Evolutionary conservation across 2,888 invertebrate genomes (phyloP), one percentile per base, ranked within the genome.

Genomic region (Rhagium mordax): DNA sequence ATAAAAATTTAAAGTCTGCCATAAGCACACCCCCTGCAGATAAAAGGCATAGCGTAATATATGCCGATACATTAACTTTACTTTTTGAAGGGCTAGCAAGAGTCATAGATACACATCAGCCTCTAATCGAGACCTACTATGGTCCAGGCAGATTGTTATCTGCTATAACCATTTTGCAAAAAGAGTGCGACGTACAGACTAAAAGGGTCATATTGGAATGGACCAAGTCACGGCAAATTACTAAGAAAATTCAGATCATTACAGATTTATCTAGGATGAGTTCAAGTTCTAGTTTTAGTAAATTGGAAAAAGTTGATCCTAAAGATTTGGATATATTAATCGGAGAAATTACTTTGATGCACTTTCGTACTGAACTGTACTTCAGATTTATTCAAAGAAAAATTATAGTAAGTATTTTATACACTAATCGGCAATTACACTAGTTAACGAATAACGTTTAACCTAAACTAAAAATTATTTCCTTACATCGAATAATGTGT

Each of bases 321-420:
- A 94, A 95, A 83, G 94, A 94, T 81, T 90, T 97, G 69, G 99
- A 99, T 89, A 92, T 94, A 0, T 89, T 96, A 55, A 92, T 99
- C 72, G 94, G 94, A 0, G 99, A 99, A 89, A 91, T 98, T 72
- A 97, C 98, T 0, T 90, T 97, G 60, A 94, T 98, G 89, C 97
- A 97, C 88, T 94, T 96, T 0, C 90, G 98, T 78, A 92, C 95
- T n/a, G 95, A 96, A 84, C 89, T 99, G 20, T 99, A 98, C 87
- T 93, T 96, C 81, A 91, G 94, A 79, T 99, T 99, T 89, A 90
- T 99, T 74, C 90, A 92, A 65, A 90, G 96, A 72, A 91, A 96
- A 84, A 89, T 95, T 18, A 90, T 90, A 86, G 95, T 95, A 86
- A 88, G 88, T 85, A 3, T 5, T 20, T 55, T 20, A 6, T 24